Base-by-base conservation (phyloP, 2,797 vertebrate species). In the Eremophila alpestris region DNA sequence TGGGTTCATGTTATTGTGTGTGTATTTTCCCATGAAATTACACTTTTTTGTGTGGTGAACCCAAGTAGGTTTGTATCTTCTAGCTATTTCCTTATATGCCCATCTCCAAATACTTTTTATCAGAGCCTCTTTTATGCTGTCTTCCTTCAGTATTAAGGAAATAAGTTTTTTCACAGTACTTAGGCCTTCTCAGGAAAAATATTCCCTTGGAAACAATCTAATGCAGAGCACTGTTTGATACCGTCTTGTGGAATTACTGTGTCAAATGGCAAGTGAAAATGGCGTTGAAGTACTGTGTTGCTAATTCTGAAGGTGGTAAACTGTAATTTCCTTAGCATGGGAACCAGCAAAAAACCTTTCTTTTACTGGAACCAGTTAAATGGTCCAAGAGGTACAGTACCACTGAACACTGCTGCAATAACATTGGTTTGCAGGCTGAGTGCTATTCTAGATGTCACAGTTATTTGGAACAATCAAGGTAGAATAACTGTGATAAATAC, bases 401-500 rank as follows among this genome's bases (percentile, higher is more conserved):
- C 30, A 27, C 18, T 79, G 21, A 86, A 64, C 15, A 7, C 5
- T 1, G 4, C 55, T 71, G 22, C 24, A 36, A 0, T 73, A 89
- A 52, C 20, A 19, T 29, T 56, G 32, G 10, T 71, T 75, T 71
- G 34, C 30, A 78, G 78, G 3, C 41, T 89, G 34, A 87, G 36
- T 68, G 24, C 27, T 83, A 3, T 54, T 81, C 34, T 79, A 62
- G 41, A 49, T 78, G 45, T 89, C 29, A 36, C 7, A 52, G n/a
- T 62, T 78, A 43, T 21, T 67, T 89, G 69, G 67, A 93, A 38
- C 29, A 83, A 15, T 85, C 21, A 36, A 70, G 34, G 8, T 20
- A 49, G 49, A 83, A 82, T 74, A 58, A 49, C 77, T 46, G n/a
- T 90, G 78, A 77, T 63, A 60, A 41, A 91, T 89, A 71, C 10